These are phyloP conservation scores for Himalopsyche kuldschensis DNA, from an alignment of 2,888 invertebrate genomes.

Conservation along the genomic window DNA sequence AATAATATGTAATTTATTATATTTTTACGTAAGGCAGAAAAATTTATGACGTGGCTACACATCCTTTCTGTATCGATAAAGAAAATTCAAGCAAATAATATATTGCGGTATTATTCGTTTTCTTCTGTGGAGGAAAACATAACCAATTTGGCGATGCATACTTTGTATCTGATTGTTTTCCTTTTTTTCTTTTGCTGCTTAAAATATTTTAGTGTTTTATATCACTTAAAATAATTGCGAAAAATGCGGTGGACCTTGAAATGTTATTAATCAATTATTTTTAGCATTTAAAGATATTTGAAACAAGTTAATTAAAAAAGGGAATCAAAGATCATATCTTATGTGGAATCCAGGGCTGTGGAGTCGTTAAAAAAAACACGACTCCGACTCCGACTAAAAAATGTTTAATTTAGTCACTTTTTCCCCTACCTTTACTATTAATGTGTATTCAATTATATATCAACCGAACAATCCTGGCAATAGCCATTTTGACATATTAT, in stretches of 20 bases:
- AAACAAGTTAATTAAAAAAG: too few relatives aligned
- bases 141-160: not conserved
- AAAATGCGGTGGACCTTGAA: not conserved
- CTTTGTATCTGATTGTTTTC: not conserved
- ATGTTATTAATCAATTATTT: too few relatives aligned
- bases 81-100: not conserved
- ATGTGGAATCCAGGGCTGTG: too few relatives aligned
- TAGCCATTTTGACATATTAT: too few relatives aligned
- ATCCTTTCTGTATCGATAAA: not conserved
- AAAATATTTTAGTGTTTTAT: not conserved
- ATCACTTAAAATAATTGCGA: not conserved
- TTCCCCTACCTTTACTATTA: too few relatives aligned
- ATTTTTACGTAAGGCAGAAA: constrained; percentile 17
- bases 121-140: not conserved
- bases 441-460: too few relatives aligned
- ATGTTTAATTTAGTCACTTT: too few relatives aligned
- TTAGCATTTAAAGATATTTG: too few relatives aligned
- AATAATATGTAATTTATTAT: constrained; percentile 24
- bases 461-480: too few relatives aligned
- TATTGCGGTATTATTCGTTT: not conserved
- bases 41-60: constrained; percentile 9
- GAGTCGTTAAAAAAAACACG: too few relatives aligned
- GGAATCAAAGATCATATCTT: too few relatives aligned
- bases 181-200: not conserved
- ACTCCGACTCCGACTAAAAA: too few relatives aligned